Conservation (phyloP, 2,888 invertebrate species). For the Drosophila falleni region DNA sequence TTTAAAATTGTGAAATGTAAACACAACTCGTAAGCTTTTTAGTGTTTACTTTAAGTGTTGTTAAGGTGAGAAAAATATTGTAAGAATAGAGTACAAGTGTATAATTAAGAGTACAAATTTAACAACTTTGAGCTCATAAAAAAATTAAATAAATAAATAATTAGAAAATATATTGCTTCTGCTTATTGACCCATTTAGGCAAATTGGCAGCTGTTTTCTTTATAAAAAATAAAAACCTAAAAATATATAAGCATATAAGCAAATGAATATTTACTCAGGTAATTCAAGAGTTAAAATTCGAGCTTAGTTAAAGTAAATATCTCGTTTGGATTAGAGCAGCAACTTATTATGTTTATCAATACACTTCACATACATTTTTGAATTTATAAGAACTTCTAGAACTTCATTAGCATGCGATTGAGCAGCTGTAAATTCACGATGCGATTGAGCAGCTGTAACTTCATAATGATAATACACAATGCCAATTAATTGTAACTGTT, state of each 20-base stretch:
- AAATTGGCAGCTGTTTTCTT: neutral
- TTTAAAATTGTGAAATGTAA: constrained; percentile 33
- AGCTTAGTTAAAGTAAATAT: neutral
- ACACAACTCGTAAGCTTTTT: constrained; percentile 33
- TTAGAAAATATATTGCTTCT: neutral
- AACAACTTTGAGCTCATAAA: constrained; percentile 8
- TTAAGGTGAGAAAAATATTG: constrained; percentile 5
- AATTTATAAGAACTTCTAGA: constrained; percentile 10
- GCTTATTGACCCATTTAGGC: constrained; percentile 5
- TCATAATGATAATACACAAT: constrained; percentile 39
- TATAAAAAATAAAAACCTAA: neutral
- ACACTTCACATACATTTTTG: constrained; percentile 21
- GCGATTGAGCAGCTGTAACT: constrained; percentile 43
- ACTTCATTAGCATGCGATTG: constrained; percentile 54
- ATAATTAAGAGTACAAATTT: constrained; percentile 6
- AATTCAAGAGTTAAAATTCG: neutral
- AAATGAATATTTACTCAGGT: neutral
- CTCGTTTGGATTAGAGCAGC: neutral
- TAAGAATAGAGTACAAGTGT: neutral
- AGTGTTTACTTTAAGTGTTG: constrained; percentile 31
- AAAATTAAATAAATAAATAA: constrained; percentile 11
- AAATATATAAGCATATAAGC: neutral
- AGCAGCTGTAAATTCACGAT: constrained; percentile 51
- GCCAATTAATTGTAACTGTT: constrained; percentile 52
- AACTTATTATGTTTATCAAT: neutral